Evolutionary conservation across 2,113 vertebrate genomes (phyloP), one percentile per base, ranked within the genome.

Genomic region (Heteronetta atricapilla): DNA sequence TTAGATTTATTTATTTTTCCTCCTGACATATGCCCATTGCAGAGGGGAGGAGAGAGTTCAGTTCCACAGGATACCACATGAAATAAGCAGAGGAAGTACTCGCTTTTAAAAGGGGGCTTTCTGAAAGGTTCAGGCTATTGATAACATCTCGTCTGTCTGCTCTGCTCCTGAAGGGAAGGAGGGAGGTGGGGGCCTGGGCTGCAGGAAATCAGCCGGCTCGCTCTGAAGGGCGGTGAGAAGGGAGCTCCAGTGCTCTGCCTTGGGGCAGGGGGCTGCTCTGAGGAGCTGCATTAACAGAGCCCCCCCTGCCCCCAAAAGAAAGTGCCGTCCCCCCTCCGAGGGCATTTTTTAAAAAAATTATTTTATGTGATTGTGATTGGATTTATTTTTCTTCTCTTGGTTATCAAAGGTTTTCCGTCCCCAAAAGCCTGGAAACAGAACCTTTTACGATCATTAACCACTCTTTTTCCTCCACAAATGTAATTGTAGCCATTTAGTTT

Each of bases 101-200:
- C 60, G 59, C 94, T 98, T 98, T 97, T 96, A 96, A 97, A 88
- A 96, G 95, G 95, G 96, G 95, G 91, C 91, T 97, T 96, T 97
- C 96, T 76, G 58, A 95, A 97, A 96, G 94, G 92, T 93, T 95
- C 96, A 84, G 85, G 74, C 97, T 94, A 73, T 94, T 96, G 98
- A 98, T 98, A 97, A 96, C 97, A 98, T 98, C 98, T 97, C 13
- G 91, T 97, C 97, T 98, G 98, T 97, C 98, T 97, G 87, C 96
- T 95, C 93, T 55, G 90, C 91, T 96, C 74, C 96, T 50, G n/a
- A 94, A 94, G 97, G 97, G 97, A 97, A 90, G 77, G 88, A 23
- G 4, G 73, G 81, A 88, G 82, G 83, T 82, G 94, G 94, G 92
- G 79, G 79, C 60, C 90, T 44, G 88, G 48, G 88, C 82, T 93